phyloP scores from a whole-genome alignment of 2,113 vertebrate species.

The Psilopsiagon aymara region DNA sequence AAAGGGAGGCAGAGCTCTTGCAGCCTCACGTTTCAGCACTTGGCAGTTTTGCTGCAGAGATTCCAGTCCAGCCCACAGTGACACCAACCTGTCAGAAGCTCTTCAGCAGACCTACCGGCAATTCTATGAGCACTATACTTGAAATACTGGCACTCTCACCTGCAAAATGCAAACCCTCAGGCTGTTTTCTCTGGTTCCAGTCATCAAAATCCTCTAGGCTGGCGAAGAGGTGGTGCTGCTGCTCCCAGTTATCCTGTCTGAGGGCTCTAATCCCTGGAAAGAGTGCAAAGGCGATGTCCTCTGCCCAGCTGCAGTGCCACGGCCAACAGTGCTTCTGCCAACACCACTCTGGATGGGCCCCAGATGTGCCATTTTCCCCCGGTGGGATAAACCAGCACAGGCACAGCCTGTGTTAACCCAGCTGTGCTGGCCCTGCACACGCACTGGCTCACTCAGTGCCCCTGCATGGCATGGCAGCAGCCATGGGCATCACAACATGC shows the following conservation, averaged over 20 bases:
- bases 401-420: background rate
- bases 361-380: background rate
- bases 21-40: background rate
- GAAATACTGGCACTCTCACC: background rate
- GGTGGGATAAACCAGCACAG: background rate
- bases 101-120: background rate
- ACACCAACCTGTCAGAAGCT: background rate
- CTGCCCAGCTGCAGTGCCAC: background rate
- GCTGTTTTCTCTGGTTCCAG: background rate
- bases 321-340: background rate
- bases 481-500: background rate
- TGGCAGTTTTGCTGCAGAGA: background rate
- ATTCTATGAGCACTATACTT: background rate
- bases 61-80: background rate
- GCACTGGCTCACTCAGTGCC: rapidly evolving
- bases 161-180: background rate
- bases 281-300: background rate
- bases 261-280: background rate
- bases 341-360: background rate
- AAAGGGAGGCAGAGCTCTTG: background rate
- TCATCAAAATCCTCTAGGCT: background rate
- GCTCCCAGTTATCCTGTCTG: rapidly evolving
- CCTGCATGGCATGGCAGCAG: background rate
- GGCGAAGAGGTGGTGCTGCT: background rate
- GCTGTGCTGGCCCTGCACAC: background rate